These are phyloP conservation scores for Marmota flaviventris DNA, from an alignment of 2,113 vertebrate genomes.

Conservation along the genomic window DNA sequence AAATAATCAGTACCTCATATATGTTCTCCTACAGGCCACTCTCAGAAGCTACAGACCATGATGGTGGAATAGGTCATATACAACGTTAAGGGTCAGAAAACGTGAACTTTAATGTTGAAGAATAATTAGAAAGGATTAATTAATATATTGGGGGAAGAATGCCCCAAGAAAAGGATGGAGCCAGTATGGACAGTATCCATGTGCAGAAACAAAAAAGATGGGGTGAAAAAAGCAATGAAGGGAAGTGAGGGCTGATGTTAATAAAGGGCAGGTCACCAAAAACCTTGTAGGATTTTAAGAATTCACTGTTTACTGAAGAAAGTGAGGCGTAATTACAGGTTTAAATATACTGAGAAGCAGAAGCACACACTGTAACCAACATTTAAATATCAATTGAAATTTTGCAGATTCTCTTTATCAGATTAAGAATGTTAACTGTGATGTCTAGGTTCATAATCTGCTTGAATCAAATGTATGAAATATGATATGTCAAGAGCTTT, in stretches of 20 bases:
- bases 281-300: not conserved
- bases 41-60: not conserved
- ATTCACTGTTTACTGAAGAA: not conserved
- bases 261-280: not conserved
- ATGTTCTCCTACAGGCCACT: fast-evolving
- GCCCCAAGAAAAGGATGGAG: no score
- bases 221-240: not conserved
- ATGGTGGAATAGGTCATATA: no score
- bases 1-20: not conserved
- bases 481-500: no score
- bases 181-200: not conserved
- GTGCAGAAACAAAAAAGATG: not conserved
- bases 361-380: no score
- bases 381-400: no score
- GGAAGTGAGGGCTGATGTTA: not conserved
- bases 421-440: not conserved
- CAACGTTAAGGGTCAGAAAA: not conserved
- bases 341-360: not conserved
- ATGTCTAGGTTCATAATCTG: not conserved
- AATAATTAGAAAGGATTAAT: not conserved
- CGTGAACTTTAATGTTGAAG: not conserved
- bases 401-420: not conserved
- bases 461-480: no score
- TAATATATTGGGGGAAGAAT: not conserved
- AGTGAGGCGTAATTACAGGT: not conserved